A percentile compares a stretch with the other conserved stretches of the same genome.
These are phyloP conservation scores for Ochropacha duplaris DNA, from an alignment of 2,888 invertebrate species.

Conservation along the genomic window DNA sequence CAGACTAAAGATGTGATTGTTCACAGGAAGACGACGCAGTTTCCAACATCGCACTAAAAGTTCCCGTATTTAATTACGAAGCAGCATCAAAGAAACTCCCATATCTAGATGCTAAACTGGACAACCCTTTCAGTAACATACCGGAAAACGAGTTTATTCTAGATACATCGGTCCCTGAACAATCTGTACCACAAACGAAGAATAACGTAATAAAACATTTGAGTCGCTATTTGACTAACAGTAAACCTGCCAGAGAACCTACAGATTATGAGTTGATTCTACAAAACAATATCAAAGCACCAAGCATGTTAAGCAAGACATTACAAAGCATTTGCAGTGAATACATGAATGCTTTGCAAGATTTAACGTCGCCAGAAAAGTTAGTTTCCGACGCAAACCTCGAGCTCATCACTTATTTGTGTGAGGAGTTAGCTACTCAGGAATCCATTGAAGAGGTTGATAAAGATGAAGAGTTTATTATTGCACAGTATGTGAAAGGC, in stretches of 20 bases:
- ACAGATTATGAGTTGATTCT: neutral
- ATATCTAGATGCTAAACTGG: neutral
- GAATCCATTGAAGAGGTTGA: no score
- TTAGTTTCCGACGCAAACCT: no score
- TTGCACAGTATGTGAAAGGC: no score
- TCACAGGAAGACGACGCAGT: neutral
- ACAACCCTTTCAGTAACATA: conserved; percentile 27
- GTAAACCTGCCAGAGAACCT: neutral
- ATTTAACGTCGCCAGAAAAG: neutral
- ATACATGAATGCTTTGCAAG: neutral
- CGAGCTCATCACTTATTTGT: no score
- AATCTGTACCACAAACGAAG: neutral
- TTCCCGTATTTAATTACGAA: neutral
- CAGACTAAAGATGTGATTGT: neutral
- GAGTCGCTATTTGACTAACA: neutral
- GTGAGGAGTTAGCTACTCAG: no score
- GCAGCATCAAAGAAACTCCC: neutral
- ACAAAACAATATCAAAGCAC: neutral
- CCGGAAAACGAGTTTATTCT: conserved; percentile 26
- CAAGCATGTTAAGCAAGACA: neutral
- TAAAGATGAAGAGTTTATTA: no score
- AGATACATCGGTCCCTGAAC: conserved; percentile 8
- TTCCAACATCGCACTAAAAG: neutral
- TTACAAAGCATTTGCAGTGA: neutral
- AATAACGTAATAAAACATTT: neutral